Conservation (phyloP, 2,113 vertebrate species). For the Isichthys henryi region DNA sequence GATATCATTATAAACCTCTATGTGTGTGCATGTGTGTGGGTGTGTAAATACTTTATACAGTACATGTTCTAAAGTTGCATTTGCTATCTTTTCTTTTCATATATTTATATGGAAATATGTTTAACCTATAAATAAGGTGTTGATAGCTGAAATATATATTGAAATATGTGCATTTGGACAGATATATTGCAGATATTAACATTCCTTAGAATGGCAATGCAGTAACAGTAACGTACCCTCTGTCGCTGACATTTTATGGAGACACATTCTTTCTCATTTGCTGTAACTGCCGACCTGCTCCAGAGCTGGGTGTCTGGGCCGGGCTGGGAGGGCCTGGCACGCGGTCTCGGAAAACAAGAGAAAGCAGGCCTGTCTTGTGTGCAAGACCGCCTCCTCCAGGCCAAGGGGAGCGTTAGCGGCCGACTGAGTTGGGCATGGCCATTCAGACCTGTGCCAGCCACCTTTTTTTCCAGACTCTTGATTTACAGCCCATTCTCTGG, state of each 20-base stretch:
- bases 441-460: not conserved
- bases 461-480: not conserved
- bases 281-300: not conserved
- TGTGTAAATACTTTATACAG: not conserved
- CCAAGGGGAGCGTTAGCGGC: not conserved
- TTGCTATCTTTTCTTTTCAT: not conserved
- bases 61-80: not conserved
- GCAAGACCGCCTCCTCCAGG: not conserved
- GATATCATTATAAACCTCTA: too few species aligned
- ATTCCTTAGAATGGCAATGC: not conserved
- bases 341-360: not conserved
- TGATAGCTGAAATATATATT: not conserved
- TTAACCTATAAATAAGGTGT: not conserved
- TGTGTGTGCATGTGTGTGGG: not conserved
- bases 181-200: not conserved
- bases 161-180: not conserved
- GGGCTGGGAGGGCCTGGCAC: not conserved
- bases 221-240: not conserved
- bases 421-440: too few species aligned
- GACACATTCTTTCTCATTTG: not conserved
- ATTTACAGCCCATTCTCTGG: not conserved
- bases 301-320: not conserved
- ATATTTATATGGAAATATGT: not conserved
- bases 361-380: not conserved
- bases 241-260: not conserved